These are phyloP conservation scores for Acanthoscelides obtectus DNA, from an alignment of 2,888 invertebrate species.

Conservation along the genomic window DNA sequence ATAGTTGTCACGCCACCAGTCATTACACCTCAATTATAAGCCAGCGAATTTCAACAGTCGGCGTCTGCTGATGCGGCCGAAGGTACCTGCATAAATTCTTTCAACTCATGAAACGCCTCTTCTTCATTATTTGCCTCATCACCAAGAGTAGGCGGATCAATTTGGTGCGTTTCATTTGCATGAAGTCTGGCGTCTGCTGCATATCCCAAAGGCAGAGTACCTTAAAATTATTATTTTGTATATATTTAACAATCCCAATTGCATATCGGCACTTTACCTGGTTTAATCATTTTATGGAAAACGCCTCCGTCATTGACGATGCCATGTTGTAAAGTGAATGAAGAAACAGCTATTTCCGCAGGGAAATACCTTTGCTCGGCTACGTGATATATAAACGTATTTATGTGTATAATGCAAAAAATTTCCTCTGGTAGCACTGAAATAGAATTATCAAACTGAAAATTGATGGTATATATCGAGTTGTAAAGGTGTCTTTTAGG, in stretches of 20 bases:
- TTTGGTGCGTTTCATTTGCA: slow-evolving; percentile 47
- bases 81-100: slow-evolving; percentile 41
- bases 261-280: slow-evolving; percentile 21
- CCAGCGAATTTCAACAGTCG: no score
- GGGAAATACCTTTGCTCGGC: slow-evolving; percentile 22
- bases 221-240: slow-evolving; percentile 29
- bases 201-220: slow-evolving; percentile 46
- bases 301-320: slow-evolving; percentile 25
- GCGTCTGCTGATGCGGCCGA: no score
- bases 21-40: no score
- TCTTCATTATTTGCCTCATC: slow-evolving; percentile 36
- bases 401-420: slow-evolving; percentile 33
- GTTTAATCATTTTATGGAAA: slow-evolving; percentile 28
- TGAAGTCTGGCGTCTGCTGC: slow-evolving; percentile 45
- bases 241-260: neutral
- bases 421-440: slow-evolving; percentile 23
- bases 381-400: slow-evolving; percentile 27
- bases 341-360: slow-evolving; percentile 30
- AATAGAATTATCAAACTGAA: neutral
- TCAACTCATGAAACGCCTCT: slow-evolving; percentile 44
- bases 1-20: no score
- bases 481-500: no score
- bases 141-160: slow-evolving; percentile 45
- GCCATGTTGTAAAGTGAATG: slow-evolving; percentile 32
- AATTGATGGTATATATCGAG: neutral